Percentiles rank a stretch among this genome's conserved stretches.
Conservation (phyloP, 2,888 invertebrate genomes). For the Eupithecia subumbrata region DNA sequence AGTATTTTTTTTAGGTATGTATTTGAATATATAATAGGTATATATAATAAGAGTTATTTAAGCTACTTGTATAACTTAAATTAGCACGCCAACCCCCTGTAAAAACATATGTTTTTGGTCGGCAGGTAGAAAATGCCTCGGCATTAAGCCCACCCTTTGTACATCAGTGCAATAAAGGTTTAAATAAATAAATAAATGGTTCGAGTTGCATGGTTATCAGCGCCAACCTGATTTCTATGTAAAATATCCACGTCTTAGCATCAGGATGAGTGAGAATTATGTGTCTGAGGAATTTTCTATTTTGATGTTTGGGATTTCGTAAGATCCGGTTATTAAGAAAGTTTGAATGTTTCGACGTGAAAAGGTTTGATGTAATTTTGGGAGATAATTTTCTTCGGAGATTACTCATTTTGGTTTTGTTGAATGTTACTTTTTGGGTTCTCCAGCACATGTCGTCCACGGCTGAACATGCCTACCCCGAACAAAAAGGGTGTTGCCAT, state of each 20-base stretch:
- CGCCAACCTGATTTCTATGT: constrained; percentile 10
- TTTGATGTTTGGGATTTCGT: constrained; percentile 38
- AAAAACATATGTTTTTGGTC: too few relatives aligned
- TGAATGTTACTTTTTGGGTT: neutral
- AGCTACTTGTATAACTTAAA: too few relatives aligned
- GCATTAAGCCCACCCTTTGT: too few relatives aligned
- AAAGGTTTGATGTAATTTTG: constrained; percentile 27
- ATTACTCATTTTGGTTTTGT: constrained; percentile 4
- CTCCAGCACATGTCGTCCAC: neutral
- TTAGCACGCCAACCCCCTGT: too few relatives aligned
- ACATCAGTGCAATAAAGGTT: too few relatives aligned
- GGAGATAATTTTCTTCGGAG: constrained; percentile 21
- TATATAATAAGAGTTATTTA: too few relatives aligned
- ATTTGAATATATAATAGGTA: too few relatives aligned
- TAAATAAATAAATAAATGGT: too few relatives aligned
- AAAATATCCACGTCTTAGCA: constrained; percentile 53
- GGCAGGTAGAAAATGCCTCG: too few relatives aligned
- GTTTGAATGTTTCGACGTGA: constrained; percentile 31
- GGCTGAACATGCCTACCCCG: neutral
- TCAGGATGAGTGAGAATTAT: constrained; percentile 71
- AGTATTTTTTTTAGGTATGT: too few relatives aligned
- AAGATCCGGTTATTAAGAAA: constrained; percentile 39
- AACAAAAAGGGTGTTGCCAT: neutral
- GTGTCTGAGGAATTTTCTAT: constrained; percentile 46
- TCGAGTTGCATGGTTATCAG: neutral